Conservation (phyloP, 2,797 vertebrate species). For the Gorsachius magnificus region DNA sequence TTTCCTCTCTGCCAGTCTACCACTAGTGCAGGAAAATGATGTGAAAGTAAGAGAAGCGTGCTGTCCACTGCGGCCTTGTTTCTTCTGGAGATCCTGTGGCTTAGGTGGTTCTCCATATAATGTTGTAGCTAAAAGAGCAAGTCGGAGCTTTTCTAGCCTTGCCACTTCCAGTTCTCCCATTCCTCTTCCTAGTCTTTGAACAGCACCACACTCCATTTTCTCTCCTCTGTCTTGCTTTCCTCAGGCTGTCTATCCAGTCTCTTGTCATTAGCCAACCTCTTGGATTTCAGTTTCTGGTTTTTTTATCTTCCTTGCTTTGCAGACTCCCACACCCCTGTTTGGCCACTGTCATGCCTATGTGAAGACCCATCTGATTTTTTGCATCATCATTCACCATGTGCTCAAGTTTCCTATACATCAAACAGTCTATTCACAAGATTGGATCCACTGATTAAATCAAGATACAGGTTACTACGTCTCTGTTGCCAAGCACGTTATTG, state of each 20-base stretch:
- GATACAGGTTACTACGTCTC: background rate
- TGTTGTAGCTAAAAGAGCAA: background rate
- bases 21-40: background rate
- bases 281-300: background rate
- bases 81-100: background rate
- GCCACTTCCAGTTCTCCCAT: background rate
- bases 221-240: background rate
- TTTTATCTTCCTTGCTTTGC: background rate
- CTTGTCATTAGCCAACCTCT: background rate
- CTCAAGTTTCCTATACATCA: background rate
- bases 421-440: background rate
- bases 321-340: background rate
- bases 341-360: background rate
- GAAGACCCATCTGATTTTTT: slow-evolving; percentile 2
- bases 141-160: background rate
- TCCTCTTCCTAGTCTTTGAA: background rate
- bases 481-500: background rate
- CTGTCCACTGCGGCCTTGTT: background rate
- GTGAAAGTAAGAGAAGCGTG: background rate
- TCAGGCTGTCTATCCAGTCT: background rate
- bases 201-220: background rate
- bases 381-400: background rate
- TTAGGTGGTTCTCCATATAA: background rate
- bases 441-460: background rate
- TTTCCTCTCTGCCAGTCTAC: background rate